Evolutionary conservation across 2,797 vertebrate genomes (phyloP), one percentile per base, ranked within the genome.

Genomic region (Myoxocephalus aenaeus): DNA sequence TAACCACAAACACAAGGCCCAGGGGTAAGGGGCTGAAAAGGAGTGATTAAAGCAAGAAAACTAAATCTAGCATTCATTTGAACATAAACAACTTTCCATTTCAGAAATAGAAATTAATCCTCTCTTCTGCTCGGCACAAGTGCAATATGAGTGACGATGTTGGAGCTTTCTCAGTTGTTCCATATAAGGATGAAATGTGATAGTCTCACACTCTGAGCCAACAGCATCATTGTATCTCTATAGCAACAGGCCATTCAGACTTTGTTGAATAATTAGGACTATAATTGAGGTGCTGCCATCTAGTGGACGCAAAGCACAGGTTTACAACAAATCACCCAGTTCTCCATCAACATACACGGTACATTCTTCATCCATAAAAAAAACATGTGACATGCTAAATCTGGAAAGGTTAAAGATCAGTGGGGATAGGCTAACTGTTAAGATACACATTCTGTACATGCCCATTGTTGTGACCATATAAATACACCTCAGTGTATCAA

Each of bases 211-310:
- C 77, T 75, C 51, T 77, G 27, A 66, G 61, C 56, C 65, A 74
- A 59, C 71, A 79, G 91, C 86, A 84, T 93, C 89, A 91, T 79
- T 66, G 51, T 64, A 73, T 93, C 85, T 69, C 93, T 86, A 92
- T 92, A 73, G 90, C 83, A 94, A 93, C 92, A 86, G 56, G 73
- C 44, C 62, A 71, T 73, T 86, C 70, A 75, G 59, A 54, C 54
- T 32, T 42, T 38, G 54, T 62, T 71, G n/a, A 68, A 63, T 65
- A 56, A 68, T 76, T 53, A 44, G 22, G 18, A 75, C 22, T 72
- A 20, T 32, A 56, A 73, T 11, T 70, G 34, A 77, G 13, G 25
- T 89, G 81, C 88, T 86, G 91, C 92, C 92, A 90, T 84, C 93
- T 93, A 83, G 86, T 90, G 92, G 90, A 66, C 61, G 13, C 3